Conservation (phyloP, 2,113 vertebrate genomes). For the Sturnus vulgaris region DNA sequence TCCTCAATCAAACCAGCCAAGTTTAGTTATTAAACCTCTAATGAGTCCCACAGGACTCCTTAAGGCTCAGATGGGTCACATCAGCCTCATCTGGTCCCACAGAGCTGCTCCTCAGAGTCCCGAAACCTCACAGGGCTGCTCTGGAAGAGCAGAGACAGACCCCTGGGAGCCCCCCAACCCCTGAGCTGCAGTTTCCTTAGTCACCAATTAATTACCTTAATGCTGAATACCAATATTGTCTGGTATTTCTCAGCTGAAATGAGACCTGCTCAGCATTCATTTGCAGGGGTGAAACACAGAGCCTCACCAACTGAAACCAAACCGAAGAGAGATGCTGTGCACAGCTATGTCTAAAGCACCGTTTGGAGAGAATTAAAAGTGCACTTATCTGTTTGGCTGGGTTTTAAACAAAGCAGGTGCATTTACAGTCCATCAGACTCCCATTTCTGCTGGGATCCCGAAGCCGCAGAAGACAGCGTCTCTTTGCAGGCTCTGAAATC, state of each 20-base stretch:
- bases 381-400: slow-evolving; percentile 60
- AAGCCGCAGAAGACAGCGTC: background rate
- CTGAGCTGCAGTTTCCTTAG: background rate
- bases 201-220: background rate
- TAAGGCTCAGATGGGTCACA: slow-evolving; percentile 1
- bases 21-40: slow-evolving; percentile 26
- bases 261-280: background rate
- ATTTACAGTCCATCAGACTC: slow-evolving; percentile 27
- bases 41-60: slow-evolving; percentile 2
- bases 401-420: background rate
- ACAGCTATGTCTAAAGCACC: background rate
- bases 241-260: background rate
- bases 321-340: background rate
- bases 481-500: slow-evolving; percentile 28
- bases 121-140: background rate
- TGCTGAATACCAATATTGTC: background rate
- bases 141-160: background rate
- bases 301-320: background rate
- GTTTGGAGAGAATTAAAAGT: slow-evolving; percentile 18
- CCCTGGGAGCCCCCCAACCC: background rate
- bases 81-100: background rate
- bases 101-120: background rate
- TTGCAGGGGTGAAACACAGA: background rate
- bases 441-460: background rate
- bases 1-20: slow-evolving; percentile 8